These are phyloP conservation scores for Gastrophryne carolinensis DNA, from an alignment of 2,797 vertebrate genomes.

Conservation along the genomic window DNA sequence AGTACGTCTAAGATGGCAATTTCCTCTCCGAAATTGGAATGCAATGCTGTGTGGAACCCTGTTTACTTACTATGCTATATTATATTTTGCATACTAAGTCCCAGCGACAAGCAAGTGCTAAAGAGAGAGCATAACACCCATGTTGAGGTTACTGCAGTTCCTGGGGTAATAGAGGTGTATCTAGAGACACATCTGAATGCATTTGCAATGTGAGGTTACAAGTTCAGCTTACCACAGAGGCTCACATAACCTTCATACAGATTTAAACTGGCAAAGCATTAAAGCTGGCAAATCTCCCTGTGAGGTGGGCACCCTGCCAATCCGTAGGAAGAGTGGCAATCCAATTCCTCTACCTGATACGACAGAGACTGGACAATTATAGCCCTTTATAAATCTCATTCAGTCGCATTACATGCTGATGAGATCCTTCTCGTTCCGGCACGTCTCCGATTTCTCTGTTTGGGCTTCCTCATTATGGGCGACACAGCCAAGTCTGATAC, in stretches of 20 bases:
- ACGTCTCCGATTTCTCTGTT: neutral
- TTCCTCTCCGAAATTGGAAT: too few species aligned
- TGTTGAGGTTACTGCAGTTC: too few species aligned
- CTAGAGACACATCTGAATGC: slow-evolving; percentile 23
- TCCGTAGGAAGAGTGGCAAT: slow-evolving; percentile 15
- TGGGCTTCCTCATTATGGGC: too few species aligned
- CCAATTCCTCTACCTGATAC: neutral
- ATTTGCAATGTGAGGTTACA: slow-evolving; percentile 34
- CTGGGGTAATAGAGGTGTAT: too few species aligned
- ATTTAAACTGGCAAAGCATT: slow-evolving; percentile 55
- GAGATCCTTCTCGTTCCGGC: neutral
- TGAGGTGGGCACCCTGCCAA: slow-evolving; percentile 50
- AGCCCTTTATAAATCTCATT: neutral
- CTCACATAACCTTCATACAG: slow-evolving; percentile 52
- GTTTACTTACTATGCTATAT: too few species aligned
- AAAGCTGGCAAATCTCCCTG: slow-evolving; percentile 57
- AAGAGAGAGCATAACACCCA: too few species aligned
- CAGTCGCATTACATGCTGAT: neutral
- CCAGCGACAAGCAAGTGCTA: too few species aligned
- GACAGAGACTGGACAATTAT: neutral
- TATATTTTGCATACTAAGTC: too few species aligned
- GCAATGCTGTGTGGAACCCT: too few species aligned
- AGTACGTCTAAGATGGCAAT: too few species aligned
- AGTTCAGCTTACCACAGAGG: slow-evolving; percentile 48
- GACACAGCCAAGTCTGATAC: neutral